Evolutionary conservation across 2,113 vertebrate species (phyloP).

Genomic region (Sinocyclocheilus rhinocerous): DNA sequence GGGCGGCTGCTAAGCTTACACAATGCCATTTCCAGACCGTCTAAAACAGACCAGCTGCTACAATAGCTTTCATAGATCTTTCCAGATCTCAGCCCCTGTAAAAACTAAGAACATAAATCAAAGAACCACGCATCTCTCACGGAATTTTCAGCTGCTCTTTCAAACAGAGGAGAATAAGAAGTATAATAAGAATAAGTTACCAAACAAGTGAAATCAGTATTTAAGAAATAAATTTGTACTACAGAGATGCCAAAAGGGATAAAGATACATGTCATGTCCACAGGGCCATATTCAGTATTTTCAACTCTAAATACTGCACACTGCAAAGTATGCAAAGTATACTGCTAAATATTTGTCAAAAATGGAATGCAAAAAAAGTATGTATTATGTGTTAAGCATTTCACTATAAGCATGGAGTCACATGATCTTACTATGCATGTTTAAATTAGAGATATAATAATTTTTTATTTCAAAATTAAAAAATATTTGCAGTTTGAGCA

Average conservation of each 20-base stretch:
- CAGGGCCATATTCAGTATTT: background rate
- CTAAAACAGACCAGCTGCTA: conserved; percentile 31
- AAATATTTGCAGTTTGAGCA: background rate
- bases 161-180: conserved; percentile 9
- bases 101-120: conserved; percentile 12
- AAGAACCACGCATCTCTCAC: background rate
- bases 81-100: conserved; percentile 24
- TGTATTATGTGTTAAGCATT: background rate
- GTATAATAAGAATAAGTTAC: too few relatives aligned
- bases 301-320: background rate
- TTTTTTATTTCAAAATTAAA: background rate
- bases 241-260: background rate
- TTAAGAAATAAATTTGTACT: too few relatives aligned
- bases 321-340: background rate
- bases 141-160: background rate
- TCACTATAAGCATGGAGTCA: background rate
- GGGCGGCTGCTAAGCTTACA: conserved; percentile 33
- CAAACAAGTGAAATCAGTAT: too few relatives aligned
- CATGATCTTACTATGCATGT: background rate
- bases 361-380: background rate
- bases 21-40: conserved; percentile 40
- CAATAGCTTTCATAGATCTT: conserved; percentile 25
- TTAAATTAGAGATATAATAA: background rate
- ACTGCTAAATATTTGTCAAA: background rate
- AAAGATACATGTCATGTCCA: background rate